phyloP scores from a whole-genome alignment of 2,113 vertebrate species.

The Amphiprion ocellaris region DNA sequence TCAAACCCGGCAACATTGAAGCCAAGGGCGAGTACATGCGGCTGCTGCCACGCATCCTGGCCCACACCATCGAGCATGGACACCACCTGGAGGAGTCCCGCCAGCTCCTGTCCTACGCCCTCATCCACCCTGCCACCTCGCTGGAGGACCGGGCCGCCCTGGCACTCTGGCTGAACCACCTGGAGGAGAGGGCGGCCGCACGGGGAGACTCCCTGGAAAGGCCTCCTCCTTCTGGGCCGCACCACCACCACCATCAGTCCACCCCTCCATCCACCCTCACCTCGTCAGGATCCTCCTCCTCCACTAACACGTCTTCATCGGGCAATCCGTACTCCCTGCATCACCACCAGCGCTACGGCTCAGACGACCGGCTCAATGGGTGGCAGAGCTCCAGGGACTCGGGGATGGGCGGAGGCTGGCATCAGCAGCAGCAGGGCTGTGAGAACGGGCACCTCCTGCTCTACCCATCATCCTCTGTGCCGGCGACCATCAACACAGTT shows the following conservation, averaged over 20 bases:
- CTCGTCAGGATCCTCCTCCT: conserved; percentile 76
- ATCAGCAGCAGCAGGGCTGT: conserved; percentile 88
- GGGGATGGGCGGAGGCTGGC: conserved; percentile 87
- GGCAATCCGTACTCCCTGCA: conserved; percentile 87
- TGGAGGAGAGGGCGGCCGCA: conserved; percentile 94
- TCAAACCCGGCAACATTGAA: conserved; percentile 96
- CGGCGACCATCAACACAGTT: conserved; percentile 95
- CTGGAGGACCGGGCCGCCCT: conserved; percentile 94
- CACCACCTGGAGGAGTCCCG: conserved; percentile 97
- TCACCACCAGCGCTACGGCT: conserved; percentile 56
- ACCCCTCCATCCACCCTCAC: conserved; percentile 77
- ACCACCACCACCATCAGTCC: conserved; percentile 72
- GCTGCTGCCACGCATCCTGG: conserved; percentile 93
- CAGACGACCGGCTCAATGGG: conserved; percentile 96
- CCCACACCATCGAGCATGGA: conserved; percentile 97
- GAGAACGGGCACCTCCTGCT: conserved; percentile 96
- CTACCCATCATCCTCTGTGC: conserved; percentile 96
- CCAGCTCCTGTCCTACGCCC: conserved; percentile 96
- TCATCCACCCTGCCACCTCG: conserved; percentile 98
- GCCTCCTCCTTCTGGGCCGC: conserved; percentile 87
- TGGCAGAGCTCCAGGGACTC: conserved; percentile 97
- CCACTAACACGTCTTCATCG: conserved; percentile 70
- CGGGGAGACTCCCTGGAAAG: conserved; percentile 90
- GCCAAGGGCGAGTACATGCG: conserved; percentile 44
- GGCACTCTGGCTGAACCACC: conserved; percentile 98